Evolutionary conservation across 2,113 vertebrate genomes (phyloP), one percentile per base, ranked within the genome.

Genomic region (Synchiropus splendidus): DNA sequence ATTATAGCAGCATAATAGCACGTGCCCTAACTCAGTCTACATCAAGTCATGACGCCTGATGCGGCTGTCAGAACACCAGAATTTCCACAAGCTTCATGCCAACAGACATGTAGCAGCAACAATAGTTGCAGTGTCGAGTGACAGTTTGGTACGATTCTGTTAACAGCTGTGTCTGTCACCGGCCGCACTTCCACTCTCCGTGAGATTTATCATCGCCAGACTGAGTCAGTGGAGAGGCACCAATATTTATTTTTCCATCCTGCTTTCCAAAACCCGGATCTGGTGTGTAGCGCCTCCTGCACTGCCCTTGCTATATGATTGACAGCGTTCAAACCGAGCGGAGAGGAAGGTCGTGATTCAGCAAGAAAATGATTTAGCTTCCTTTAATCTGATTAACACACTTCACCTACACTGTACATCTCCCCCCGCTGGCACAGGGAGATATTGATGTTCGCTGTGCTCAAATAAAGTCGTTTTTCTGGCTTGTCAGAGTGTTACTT

Each of bases 201-300:
- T 67, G 41, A 54, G 34, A 51, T 67, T 64, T 49, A 58, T 64
- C 46, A 57, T 12, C 57, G 51, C 43, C 52, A 47, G 3, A 15
- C 37, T 45, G 55, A 51, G 61, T 59, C 64, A 52, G 37, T 39
- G 36, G 41, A 58, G 39, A 55, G 37, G 46, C 16, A 70, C 45
- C 48, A 48, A 64, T 60, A 54, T 79, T 71, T 70, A 62, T 64
- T 58, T 75, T 67, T 65, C 67, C 54, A 50, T 54, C 34, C 41
- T 15, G 39, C 12, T 18, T 35, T 36, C 48, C n/a, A 31, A 30
- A 36, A 37, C 27, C 45, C 54, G 48, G 51, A 58, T 61, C 39
- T 42, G 33, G 37, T 51, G 36, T 49, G 39, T 49, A 18, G 38
- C 32, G 27, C 16, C 48, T 50, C 44, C 65, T 66, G 54, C 54